phyloP scores from a whole-genome alignment of 2,113 vertebrate genomes.

The Sclerurus mexicanus region DNA sequence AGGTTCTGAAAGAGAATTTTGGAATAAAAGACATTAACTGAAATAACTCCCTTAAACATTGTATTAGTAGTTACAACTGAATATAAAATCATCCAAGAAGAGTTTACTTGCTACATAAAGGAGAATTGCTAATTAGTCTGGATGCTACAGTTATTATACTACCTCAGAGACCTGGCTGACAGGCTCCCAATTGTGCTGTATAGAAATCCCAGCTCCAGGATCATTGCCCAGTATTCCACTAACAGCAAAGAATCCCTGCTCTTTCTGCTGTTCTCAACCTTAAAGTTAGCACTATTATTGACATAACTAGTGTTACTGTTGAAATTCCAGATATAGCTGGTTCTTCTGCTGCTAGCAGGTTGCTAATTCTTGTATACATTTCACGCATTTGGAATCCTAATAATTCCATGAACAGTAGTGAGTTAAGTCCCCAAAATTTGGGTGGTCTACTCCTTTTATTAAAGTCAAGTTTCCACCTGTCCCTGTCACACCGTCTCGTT shows the following conservation, averaged over 20 bases:
- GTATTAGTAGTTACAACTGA: neutral
- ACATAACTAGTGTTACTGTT: neutral
- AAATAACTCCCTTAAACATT: neutral
- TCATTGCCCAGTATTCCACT: neutral
- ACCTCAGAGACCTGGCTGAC: neutral
- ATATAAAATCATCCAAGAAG: neutral
- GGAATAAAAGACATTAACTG: neutral
- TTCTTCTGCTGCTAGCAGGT: neutral
- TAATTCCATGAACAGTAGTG: neutral
- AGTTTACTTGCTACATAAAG: neutral
- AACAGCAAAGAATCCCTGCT: neutral
- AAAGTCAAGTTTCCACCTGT: neutral
- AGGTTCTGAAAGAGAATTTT: slow-evolving; percentile 70
- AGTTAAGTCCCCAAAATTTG: neutral
- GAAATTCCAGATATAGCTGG: neutral
- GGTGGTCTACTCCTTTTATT: neutral
- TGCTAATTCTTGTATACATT: neutral
- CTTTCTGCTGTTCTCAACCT: neutral
- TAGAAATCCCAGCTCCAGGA: fast-evolving
- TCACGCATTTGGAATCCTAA: neutral
- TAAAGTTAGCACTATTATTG: neutral
- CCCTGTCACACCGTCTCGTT: neutral
- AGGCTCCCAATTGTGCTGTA: neutral
- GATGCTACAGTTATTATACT: neutral
- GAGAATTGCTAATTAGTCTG: neutral